Percentiles rank a stretch among this genome's conserved stretches.
Evolutionary conservation across 2,113 vertebrate genomes (phyloP).

Genomic region (Prionailurus viverrinus): DNA sequence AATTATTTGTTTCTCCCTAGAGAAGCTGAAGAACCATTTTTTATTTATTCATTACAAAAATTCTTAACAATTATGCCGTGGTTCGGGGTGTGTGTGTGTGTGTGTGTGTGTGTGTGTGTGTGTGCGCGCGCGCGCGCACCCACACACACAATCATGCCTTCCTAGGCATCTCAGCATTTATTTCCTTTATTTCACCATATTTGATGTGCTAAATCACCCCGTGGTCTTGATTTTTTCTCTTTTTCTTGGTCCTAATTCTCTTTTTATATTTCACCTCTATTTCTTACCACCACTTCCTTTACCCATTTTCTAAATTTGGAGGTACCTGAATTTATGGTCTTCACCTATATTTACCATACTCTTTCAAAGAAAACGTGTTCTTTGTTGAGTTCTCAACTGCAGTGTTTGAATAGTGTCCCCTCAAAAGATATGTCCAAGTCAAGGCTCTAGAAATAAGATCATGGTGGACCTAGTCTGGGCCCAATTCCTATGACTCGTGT

Average conservation of each 20-base stretch:
- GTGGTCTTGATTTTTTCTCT: not conserved
- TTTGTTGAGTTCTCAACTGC: not conserved
- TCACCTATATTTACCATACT: not conserved
- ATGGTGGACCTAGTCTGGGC: not conserved
- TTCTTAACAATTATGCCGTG: not conserved
- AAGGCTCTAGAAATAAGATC: not conserved
- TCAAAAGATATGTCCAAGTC: not conserved
- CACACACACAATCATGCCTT: not conserved
- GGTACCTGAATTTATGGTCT: not conserved
- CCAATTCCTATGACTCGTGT: not conserved
- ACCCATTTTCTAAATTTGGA: not conserved
- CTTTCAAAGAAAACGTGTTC: not conserved
- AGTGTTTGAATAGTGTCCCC: not conserved
- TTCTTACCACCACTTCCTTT: not conserved
- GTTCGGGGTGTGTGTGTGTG: not conserved
- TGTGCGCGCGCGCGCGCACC: too few relatives aligned
- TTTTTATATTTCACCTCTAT: not conserved
- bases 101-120: not conserved
- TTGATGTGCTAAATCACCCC: not conserved
- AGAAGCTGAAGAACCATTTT: constrained; percentile 43
- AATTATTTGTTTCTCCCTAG: constrained; percentile 68
- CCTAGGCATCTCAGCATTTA: not conserved
- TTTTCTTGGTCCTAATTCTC: not conserved
- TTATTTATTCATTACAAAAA: constrained; percentile 50
- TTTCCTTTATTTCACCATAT: not conserved